A percentile compares a stretch with the other conserved stretches of the same genome.
Evolutionary conservation across 1,140 invertebrate genomes (phyloP).

Genomic region (Bombus huntii): DNA sequence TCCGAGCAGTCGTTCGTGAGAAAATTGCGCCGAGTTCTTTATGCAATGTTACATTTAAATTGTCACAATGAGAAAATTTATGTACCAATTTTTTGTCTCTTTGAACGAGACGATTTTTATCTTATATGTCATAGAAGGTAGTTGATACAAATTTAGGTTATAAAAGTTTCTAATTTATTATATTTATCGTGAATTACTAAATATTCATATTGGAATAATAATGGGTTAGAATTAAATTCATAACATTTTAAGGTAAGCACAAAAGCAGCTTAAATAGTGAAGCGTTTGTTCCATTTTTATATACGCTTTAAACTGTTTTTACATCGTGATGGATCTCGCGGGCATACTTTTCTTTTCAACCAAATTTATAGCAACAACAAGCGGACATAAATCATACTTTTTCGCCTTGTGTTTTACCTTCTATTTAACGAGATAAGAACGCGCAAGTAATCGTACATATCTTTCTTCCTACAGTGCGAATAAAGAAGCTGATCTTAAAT

Average conservation of each 20-base stretch:
- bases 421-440: not conserved
- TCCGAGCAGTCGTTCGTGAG: not conserved
- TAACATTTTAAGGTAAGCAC: not conserved
- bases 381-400: constrained; percentile 1
- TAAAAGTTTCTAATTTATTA: not conserved
- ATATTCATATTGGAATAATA: not conserved
- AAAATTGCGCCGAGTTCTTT: not conserved
- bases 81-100: not conserved
- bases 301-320: not conserved
- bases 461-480: not conserved
- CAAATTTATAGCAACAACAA: not conserved
- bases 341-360: not conserved
- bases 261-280: not conserved
- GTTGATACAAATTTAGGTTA: too few species aligned
- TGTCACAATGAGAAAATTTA: not conserved
- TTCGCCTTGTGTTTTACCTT: not conserved
- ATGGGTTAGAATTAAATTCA: not conserved
- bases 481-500: not conserved
- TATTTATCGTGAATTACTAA: not conserved
- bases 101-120: too few species aligned
- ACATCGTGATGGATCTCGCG: not conserved
- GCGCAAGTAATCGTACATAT: not conserved
- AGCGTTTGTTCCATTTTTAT: not conserved
- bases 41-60: not conserved
- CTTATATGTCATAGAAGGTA: too few species aligned